Evolutionary conservation across 2,888 invertebrate genomes (phyloP).

Genomic region (Sphaerophoria rueppellii): DNA sequence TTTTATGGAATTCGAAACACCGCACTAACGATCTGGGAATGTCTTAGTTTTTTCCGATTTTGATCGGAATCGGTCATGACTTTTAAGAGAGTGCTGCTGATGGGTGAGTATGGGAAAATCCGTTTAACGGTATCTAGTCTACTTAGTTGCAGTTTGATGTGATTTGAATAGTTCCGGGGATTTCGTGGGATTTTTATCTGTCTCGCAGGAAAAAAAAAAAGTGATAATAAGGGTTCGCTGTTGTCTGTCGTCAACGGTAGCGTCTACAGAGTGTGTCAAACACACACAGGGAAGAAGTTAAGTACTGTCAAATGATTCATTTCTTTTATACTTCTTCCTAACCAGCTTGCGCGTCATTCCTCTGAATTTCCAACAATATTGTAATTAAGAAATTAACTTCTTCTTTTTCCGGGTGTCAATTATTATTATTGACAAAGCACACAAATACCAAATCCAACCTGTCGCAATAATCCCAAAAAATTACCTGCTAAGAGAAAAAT

Average conservation of each 20-base stretch:
- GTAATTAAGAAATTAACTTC: constrained; percentile 51
- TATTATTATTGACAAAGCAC: background rate
- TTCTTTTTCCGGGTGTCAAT: background rate
- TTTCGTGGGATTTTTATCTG: background rate
- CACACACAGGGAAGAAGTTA: no score
- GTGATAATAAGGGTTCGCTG: background rate
- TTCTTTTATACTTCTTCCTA: no score
- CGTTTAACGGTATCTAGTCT: constrained; percentile 13
- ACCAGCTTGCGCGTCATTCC: background rate
- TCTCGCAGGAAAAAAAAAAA: background rate
- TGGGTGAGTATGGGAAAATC: constrained; percentile 48
- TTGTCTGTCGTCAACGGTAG: background rate
- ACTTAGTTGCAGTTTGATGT: background rate
- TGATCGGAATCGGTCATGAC: constrained; percentile 52
- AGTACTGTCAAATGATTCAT: no score
- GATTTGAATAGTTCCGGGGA: background rate
- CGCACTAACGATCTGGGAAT: constrained; percentile 56
- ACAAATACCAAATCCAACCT: constrained; percentile 31
- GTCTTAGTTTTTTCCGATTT: constrained; percentile 26
- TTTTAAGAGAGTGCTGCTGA: constrained; percentile 56
- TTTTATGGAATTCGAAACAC: constrained; percentile 27
- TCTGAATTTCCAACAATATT: constrained; percentile 2
- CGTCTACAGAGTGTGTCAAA: no score
- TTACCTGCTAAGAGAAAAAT: constrained; percentile 72
- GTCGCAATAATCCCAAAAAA: constrained; percentile 70